Conservation (phyloP, 1,140 invertebrate species). For the Trachymyrmex cornetzi region DNA sequence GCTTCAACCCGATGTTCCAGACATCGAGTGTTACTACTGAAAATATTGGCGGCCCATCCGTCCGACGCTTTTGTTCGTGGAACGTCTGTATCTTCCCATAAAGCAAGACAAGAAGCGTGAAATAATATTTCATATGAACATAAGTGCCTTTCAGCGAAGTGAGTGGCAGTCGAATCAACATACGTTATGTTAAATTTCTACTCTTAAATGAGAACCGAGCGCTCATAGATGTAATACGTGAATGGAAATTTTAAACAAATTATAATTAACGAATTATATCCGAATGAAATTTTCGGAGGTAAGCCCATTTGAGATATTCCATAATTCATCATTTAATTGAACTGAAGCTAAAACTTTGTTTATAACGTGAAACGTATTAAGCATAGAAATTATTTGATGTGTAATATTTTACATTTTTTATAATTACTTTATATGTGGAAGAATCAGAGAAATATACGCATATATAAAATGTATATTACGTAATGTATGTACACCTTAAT, state of each 20-base stretch:
- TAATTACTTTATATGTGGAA: neutral
- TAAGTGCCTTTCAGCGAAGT: constrained; percentile 40
- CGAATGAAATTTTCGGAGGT: neutral
- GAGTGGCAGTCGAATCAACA: constrained; percentile 39
- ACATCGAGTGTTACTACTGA: constrained; percentile 72
- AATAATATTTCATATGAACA: constrained; percentile 53
- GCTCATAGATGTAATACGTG: neutral
- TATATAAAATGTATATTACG: neutral
- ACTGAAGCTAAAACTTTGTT: neutral
- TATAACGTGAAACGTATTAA: no score
- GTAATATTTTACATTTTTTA: neutral
- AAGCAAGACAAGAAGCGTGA: constrained; percentile 54
- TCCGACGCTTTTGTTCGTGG: constrained; percentile 18
- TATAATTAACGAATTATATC: neutral
- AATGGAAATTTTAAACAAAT: neutral
- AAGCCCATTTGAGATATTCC: neutral
- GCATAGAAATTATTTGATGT: no score
- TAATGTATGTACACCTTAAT: no score
- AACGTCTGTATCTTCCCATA: constrained; percentile 55
- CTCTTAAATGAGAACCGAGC: neutral
- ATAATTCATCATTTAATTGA: neutral
- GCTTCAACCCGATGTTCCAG: constrained; percentile 33
- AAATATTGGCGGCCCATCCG: constrained; percentile 68
- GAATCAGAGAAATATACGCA: neutral
- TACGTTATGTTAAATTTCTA: constrained; percentile 27